Conservation (phyloP, 92 coral and sea anemone species). For the Palythoa caribaeorum region DNA sequence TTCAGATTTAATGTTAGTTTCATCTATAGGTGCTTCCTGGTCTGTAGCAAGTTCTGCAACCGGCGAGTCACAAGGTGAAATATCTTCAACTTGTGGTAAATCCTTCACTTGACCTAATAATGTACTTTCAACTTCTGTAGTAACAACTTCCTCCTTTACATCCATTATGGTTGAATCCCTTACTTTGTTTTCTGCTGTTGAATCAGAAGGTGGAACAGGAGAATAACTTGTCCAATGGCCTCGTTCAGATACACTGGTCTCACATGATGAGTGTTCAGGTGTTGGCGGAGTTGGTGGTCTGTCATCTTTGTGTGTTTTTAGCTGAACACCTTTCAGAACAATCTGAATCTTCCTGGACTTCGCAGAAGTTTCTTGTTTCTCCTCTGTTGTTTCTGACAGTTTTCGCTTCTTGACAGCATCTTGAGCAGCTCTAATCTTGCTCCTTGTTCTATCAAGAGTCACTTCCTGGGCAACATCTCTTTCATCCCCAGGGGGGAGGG, state of each 20-base stretch:
- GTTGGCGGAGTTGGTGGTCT: constrained; percentile 26
- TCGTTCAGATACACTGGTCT: constrained; percentile 32
- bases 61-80: constrained; percentile 97
- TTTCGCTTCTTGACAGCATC: constrained; percentile 79
- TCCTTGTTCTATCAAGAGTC: constrained; percentile 66
- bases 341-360: constrained; percentile 79
- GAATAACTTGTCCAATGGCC: constrained; percentile 33
- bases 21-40: constrained; percentile 35
- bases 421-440: constrained; percentile 74
- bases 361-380: constrained; percentile 54
- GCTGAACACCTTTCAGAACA: constrained; percentile 66
- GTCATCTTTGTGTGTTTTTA: constrained; percentile 41
- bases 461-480: constrained; percentile 74
- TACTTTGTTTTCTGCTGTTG: not conserved
- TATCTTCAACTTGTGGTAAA: constrained; percentile 90
- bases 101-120: constrained; percentile 33
- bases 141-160: constrained; percentile 54
- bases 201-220: constrained; percentile 2
- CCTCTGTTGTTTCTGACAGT: constrained; percentile 73
- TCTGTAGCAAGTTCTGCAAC: constrained; percentile 46
- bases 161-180: constrained; percentile 34
- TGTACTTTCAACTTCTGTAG: constrained; percentile 33
- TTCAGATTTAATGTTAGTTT: constrained; percentile 41
- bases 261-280: constrained; percentile 21
- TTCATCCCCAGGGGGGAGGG: constrained; percentile 87